Base-by-base conservation (phyloP, 2,888 invertebrate genomes). In the Dolichomitus sp. region DNA sequence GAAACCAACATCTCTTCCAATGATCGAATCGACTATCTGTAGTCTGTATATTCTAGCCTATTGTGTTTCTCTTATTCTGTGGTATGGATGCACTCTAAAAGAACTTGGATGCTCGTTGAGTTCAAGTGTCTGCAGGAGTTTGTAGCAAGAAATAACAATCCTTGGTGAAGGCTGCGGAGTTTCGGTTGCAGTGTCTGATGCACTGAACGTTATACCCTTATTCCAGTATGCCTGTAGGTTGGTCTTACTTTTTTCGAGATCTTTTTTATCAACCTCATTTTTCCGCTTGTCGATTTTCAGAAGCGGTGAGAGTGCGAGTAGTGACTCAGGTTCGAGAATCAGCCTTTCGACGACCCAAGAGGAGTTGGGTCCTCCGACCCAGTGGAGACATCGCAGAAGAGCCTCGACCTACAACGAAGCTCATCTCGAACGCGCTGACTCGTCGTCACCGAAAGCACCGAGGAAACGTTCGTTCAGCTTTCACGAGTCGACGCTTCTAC, bases 401-500 rank as follows among this genome's bases (percentile, higher is more conserved):
- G 94, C 95, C 1, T 95, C 94, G 27, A 95, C 95, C 2, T 95
- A 94, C 88, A 95, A 95, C 90, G 94, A 94, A 87, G 94, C 94
- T 2, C 91, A 91, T 75, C 75, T 91, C 17, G 94, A 94, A 79
- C 89, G 89, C 2, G 93, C 93, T 75, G 93, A 94, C 59, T 90
- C 90, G 48, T 91, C 92, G 0, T 93, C 94, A 0, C 94, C 94
- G 0, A 92, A 92, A 76, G 91, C 93, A 81, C 88, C 92, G 30
- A 92, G 94, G 12, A 94, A 94, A 77, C 91, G 95, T 73, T 94
- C 95, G 12, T 94, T 94, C 79, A 95, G 95, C 86, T 95, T 94
- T 86, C 94, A 95, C 90, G 95, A 93, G 91, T 86, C 91, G 74
- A 82, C 91, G 78, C 33, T 90, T 83, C 61, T 85, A 27, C 77